A percentile compares a stretch with the other conserved stretches of the same genome.
Conservation (phyloP, 1,140 invertebrate genomes). For the Notospermus geniculatus region DNA sequence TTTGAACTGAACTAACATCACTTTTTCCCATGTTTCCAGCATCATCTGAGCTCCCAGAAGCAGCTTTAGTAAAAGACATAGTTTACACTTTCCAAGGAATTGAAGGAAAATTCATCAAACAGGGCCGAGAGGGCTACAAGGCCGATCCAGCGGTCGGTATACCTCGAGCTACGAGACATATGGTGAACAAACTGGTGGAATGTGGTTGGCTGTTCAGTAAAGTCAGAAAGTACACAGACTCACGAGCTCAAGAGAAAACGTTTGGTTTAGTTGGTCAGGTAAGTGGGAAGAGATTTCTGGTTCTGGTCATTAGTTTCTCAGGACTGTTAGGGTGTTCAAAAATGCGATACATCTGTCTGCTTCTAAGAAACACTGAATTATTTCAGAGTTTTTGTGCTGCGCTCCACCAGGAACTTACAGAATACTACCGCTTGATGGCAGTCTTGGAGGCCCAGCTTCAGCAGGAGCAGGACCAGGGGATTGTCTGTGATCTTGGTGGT, state of each 20-base stretch:
- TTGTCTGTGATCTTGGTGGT: slow-evolving; percentile 46
- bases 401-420: slow-evolving; percentile 77
- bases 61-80: slow-evolving; percentile 71
- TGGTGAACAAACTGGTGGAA: slow-evolving; percentile 74
- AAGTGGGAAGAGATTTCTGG: slow-evolving; percentile 6
- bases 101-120: slow-evolving; percentile 70
- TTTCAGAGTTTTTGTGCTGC: slow-evolving; percentile 75
- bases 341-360: no score
- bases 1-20: background rate
- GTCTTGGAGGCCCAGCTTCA: slow-evolving; percentile 73
- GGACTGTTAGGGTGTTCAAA: background rate
- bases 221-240: slow-evolving; percentile 67
- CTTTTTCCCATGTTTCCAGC: slow-evolving; percentile 26
- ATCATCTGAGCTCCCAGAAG: slow-evolving; percentile 50
- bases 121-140: slow-evolving; percentile 64
- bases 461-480: slow-evolving; percentile 40
- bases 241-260: slow-evolving; percentile 57
- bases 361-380: slow-evolving; percentile 10
- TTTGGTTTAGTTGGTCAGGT: slow-evolving; percentile 75
- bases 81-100: slow-evolving; percentile 80
- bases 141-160: slow-evolving; percentile 63
- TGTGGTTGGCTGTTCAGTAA: slow-evolving; percentile 84
- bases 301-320: background rate
- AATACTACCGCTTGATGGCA: slow-evolving; percentile 85
- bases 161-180: slow-evolving; percentile 51